phyloP scores from a whole-genome alignment of 1,140 invertebrate species.

The Gryon sp. region DNA sequence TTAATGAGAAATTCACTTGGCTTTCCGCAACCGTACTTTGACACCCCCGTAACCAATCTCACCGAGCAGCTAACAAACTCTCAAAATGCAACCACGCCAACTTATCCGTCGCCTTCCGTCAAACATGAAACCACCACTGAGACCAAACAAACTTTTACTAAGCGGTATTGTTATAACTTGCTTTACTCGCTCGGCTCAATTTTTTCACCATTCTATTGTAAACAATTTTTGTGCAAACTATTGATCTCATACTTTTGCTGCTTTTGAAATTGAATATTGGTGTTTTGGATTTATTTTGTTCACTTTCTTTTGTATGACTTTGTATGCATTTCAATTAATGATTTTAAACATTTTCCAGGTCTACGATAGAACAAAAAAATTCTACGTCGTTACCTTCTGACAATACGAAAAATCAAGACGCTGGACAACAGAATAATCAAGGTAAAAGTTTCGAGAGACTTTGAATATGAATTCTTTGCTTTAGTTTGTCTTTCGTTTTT shows the following conservation, averaged over 20 bases:
- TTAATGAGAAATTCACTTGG: constrained; percentile 71
- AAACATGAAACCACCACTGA: constrained; percentile 77
- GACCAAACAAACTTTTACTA: constrained; percentile 73
- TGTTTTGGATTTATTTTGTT: constrained; percentile 6
- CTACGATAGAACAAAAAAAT: constrained; percentile 82
- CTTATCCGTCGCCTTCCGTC: constrained; percentile 74
- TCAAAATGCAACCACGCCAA: constrained; percentile 68
- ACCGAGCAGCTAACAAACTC: constrained; percentile 73
- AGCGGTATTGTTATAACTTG: constrained; percentile 69
- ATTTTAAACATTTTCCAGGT: no score
- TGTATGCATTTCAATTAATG: no score
- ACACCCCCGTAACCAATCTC: constrained; percentile 67
- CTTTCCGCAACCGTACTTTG: constrained; percentile 75
- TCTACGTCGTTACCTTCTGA: constrained; percentile 80
- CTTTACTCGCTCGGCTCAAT: background rate
- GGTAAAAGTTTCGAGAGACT: constrained; percentile 67
- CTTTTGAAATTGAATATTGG: constrained; percentile 3
- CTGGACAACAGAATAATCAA: constrained; percentile 81
- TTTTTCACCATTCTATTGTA: constrained; percentile 1
- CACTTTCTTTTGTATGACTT: constrained; percentile 22
- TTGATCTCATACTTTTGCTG: constrained; percentile 2
- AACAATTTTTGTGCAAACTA: background rate
- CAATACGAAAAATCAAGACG: constrained; percentile 82
- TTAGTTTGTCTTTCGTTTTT: background rate
- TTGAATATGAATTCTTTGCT: background rate